A percentile compares a stretch with the other conserved stretches of the same genome.
Evolutionary conservation across 2,113 vertebrate species (phyloP).

Genomic region (Uropsilus gracilis): DNA sequence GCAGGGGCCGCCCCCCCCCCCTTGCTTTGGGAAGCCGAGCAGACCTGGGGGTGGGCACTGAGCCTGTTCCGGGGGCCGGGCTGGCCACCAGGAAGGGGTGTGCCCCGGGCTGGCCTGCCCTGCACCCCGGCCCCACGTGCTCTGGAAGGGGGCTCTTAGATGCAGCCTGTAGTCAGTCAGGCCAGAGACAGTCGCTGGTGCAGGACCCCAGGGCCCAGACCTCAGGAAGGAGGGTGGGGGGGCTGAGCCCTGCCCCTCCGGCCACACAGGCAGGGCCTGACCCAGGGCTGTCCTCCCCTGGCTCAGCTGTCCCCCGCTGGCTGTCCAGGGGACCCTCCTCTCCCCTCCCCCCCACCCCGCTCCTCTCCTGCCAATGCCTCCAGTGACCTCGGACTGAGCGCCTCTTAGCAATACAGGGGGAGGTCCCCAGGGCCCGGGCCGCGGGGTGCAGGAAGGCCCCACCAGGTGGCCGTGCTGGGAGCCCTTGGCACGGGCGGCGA

Average conservation of each 20-base stretch:
- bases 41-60: background rate
- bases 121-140: background rate
- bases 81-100: background rate
- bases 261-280: slow-evolving; percentile 30
- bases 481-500: slow-evolving; percentile 53
- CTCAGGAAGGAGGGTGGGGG: slow-evolving; percentile 44
- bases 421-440: slow-evolving; percentile 77
- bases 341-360: background rate
- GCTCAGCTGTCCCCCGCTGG: background rate
- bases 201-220: background rate
- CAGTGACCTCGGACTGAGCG: slow-evolving; percentile 49
- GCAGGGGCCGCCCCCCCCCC: background rate
- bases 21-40: background rate
- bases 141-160: background rate
- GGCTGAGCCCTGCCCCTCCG: background rate
- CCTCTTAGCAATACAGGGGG: slow-evolving; percentile 80
- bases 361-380: background rate
- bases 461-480: background rate
- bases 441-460: background rate
- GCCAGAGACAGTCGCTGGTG: slow-evolving; percentile 11
- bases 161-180: background rate
- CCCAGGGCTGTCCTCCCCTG: background rate
- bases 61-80: background rate
- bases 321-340: background rate
- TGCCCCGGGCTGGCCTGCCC: background rate